Conservation (phyloP, 1,140 invertebrate species). For the Plectus sambesii region DNA sequence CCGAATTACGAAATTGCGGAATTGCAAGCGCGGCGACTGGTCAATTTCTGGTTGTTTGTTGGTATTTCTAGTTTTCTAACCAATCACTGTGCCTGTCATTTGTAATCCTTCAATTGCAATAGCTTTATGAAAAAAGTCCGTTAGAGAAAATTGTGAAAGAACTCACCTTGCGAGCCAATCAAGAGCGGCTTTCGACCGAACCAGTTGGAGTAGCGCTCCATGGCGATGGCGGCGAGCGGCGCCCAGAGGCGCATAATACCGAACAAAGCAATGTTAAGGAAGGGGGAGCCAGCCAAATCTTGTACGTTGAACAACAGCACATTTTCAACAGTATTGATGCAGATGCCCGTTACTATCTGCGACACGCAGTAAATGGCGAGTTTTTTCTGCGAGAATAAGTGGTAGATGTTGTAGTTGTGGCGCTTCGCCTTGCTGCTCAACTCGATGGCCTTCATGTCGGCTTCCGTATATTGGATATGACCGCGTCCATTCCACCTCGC, state of each 20-base stretch:
- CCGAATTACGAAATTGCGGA: no score
- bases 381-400: slow-evolving; percentile 21
- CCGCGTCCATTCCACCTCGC: no score
- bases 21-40: no score
- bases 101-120: no score
- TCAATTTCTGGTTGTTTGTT: no score
- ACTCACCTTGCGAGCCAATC: slow-evolving; percentile 21
- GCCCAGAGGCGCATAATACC: slow-evolving; percentile 26
- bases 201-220: slow-evolving; percentile 17
- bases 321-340: slow-evolving; percentile 21
- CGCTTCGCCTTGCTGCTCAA: no score
- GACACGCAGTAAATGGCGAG: slow-evolving; percentile 22
- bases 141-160: no score
- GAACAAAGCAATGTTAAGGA: slow-evolving; percentile 27
- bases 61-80: no score
- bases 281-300: slow-evolving; percentile 24
- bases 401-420: slow-evolving; percentile 22
- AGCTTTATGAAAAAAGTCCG: no score
- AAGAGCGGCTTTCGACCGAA: slow-evolving; percentile 25
- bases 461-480: no score
- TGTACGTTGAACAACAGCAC: slow-evolving; percentile 32
- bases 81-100: no score
- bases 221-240: slow-evolving; percentile 22
- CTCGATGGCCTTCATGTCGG: no score
- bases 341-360: slow-evolving; percentile 28